Base-by-base conservation (phyloP, 2,888 invertebrate species). In the Drosophila nr. medialis region DNA sequence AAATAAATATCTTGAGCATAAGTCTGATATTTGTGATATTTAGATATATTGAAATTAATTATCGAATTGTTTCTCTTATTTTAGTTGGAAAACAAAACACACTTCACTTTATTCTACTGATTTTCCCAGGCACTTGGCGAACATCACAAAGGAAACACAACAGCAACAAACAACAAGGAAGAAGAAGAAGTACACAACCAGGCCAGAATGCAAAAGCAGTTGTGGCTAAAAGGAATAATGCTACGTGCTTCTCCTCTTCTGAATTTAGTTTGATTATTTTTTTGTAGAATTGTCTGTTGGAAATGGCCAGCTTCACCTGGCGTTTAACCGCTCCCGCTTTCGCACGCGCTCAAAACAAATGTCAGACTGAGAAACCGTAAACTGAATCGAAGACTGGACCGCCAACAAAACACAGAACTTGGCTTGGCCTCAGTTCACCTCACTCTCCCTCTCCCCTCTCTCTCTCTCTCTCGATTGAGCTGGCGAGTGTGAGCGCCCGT, bases 331-430 rank as follows among this genome's bases (percentile, higher is more conserved):
- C 54, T 65, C 58, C 85, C 90, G 89, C 50, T 63, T 38, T 71
- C 45, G 70, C 66, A 73, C 87, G 84, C 88, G 86, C 83, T 90
- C 86, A 85, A 86, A 90, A 89, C 86, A 72, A 85, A 89, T 80
- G 75, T 75, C 77, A 77, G 84, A 86, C 91, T 90, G 80, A 80
- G 24, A 85, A 89, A 69, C 68, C 66, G 51, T 40, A 75, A 88
- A 75, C 87, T 77, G 61, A 88, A 75, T 82, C 75, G 61, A 87
- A 77, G 71, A 75, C 88, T 69, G 80, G 66, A 64, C 68, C 68
- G 56, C 67, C 65, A 77, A 54, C 40, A 58, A 49, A 51, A 49
- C 60, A 40, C 65, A 60, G 75, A 73, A 86, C 89, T 72, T 83
- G 89, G 70, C 72, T 79, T 61, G 36, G 51, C 56, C 72, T 65